phyloP scores from a whole-genome alignment of 2,888 invertebrate genomes.

The Mimas tiliae region DNA sequence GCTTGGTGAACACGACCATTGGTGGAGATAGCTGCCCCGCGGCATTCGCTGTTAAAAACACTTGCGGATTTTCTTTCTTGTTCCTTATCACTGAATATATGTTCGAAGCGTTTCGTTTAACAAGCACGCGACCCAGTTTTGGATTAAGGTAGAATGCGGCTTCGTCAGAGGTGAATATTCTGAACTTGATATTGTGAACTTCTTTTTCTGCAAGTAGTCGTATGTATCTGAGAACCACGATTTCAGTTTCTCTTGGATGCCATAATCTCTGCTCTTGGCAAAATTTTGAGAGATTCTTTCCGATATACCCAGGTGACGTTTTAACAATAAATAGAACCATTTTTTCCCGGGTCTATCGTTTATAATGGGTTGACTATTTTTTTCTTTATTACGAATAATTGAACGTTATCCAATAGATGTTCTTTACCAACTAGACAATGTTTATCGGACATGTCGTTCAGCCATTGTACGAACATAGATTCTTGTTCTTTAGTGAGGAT shows the following conservation, averaged over 20 bases:
- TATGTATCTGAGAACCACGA: slow-evolving; percentile 38
- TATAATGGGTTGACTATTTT: slow-evolving; percentile 34
- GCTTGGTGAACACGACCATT: slow-evolving; percentile 30
- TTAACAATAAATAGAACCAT: slow-evolving; percentile 37
- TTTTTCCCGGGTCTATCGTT: slow-evolving; percentile 36
- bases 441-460: slow-evolving; percentile 33
- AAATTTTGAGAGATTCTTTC: slow-evolving; percentile 42
- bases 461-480: slow-evolving; percentile 36
- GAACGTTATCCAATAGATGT: slow-evolving; percentile 36
- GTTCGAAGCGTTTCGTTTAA: slow-evolving; percentile 4
- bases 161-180: slow-evolving; percentile 42
- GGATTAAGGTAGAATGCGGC: slow-evolving; percentile 40
- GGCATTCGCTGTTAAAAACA: slow-evolving; percentile 33
- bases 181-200: slow-evolving; percentile 36
- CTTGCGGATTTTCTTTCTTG: slow-evolving; percentile 32
- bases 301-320: slow-evolving; percentile 39
- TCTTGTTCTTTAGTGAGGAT: slow-evolving; percentile 40
- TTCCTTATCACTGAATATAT: slow-evolving; percentile 1
- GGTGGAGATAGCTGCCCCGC: slow-evolving; percentile 34
- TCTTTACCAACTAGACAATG: slow-evolving; percentile 36
- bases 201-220: slow-evolving; percentile 37
- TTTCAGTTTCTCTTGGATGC: neutral
- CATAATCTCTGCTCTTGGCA: slow-evolving; percentile 38
- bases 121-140: slow-evolving; percentile 29
- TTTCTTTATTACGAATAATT: slow-evolving; percentile 34